phyloP scores from a whole-genome alignment of 2,888 invertebrate species.

The Lasius fuliginosus region DNA sequence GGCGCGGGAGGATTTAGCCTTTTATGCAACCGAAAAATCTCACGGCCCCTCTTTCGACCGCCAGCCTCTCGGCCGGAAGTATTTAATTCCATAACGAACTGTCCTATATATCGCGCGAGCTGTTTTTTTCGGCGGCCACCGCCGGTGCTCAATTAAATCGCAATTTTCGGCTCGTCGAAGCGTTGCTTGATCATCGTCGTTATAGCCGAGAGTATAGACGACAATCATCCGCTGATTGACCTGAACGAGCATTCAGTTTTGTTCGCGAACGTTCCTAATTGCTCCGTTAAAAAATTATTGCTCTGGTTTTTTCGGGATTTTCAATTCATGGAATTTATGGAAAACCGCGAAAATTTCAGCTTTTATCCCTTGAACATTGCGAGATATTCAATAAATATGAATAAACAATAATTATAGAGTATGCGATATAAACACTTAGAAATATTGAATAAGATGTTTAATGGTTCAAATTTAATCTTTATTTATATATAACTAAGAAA shows the following conservation, averaged over 20 bases:
- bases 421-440: background rate
- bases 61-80: constrained; percentile 44
- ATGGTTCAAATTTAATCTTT: constrained; percentile 11
- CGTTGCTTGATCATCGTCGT: constrained; percentile 27
- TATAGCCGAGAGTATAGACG: constrained; percentile 1
- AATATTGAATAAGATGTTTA: background rate
- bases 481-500: background rate
- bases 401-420: background rate
- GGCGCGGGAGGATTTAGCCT: constrained; percentile 25
- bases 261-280: constrained; percentile 30
- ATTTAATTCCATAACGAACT: constrained; percentile 54
- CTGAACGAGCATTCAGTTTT: constrained; percentile 12
- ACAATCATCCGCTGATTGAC: constrained; percentile 29
- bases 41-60: background rate
- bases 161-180: constrained; percentile 42
- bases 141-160: constrained; percentile 51
- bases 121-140: constrained; percentile 19
- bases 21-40: constrained; percentile 27
- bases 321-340: background rate
- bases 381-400: background rate
- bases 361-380: background rate
- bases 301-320: background rate
- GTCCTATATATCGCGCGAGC: constrained; percentile 34
- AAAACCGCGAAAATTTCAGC: background rate
- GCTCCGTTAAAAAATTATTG: constrained; percentile 34